Percentiles rank a stretch among this genome's conserved stretches.
Conservation (phyloP, 2,113 vertebrate species). For the Odontesthes bonariensis region DNA sequence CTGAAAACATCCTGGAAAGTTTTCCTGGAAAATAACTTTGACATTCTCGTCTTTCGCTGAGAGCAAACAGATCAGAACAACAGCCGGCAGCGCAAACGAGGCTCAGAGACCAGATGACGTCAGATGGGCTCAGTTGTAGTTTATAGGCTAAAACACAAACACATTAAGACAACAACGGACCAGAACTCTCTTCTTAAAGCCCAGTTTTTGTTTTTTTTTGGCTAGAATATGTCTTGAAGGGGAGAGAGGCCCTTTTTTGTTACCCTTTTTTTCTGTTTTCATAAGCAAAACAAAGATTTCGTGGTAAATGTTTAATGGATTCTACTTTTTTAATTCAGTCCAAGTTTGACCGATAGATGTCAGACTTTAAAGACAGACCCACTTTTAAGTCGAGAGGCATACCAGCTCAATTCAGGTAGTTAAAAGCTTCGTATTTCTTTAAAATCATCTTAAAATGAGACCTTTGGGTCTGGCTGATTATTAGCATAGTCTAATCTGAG, state of each 20-base stretch:
- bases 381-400: too few relatives aligned
- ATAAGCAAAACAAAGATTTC: not conserved
- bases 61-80: not conserved
- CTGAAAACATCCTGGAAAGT: not conserved
- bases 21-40: not conserved
- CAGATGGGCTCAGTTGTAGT: not conserved
- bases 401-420: too few relatives aligned
- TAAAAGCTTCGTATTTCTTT: too few relatives aligned
- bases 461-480: too few relatives aligned
- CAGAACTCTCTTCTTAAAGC: too few relatives aligned
- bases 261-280: not conserved
- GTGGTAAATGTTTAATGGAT: not conserved
- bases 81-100: too few relatives aligned
- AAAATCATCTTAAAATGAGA: too few relatives aligned
- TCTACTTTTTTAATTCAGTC: not conserved
- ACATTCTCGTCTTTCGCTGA: conserved; percentile 5
- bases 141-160: not conserved
- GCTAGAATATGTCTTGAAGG: too few relatives aligned
- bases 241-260: too few relatives aligned
- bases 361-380: not conserved
- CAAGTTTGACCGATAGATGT: not conserved
- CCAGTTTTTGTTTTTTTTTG: too few relatives aligned
- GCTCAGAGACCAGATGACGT: not conserved
- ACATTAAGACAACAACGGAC: too few relatives aligned
- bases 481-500: too few relatives aligned